Evolutionary conservation across 2,888 invertebrate species (phyloP), one percentile per base, ranked within the genome.

Genomic region (Pantelozetes paolii): DNA sequence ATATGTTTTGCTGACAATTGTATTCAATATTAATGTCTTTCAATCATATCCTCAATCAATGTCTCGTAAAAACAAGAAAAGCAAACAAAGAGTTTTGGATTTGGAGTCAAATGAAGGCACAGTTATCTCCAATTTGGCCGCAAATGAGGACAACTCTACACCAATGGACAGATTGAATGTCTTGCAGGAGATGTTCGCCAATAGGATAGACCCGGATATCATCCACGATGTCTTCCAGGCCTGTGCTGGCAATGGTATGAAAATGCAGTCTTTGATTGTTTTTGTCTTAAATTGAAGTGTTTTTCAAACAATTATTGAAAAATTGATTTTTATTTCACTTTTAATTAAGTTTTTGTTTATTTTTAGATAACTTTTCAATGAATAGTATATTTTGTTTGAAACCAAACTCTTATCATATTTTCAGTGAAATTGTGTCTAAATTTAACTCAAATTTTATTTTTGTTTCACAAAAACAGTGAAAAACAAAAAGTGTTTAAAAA

Each of bases 141-240:
- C 71, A 28, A 70, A 36, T 42, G 71, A 50, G 11, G 5, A 18
- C 42, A 50, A 70, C 18, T 11, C 28, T 23, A 36, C 42, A 23
- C 71, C 18, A 40, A 40, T 42, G 71, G 67, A 75, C 18, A 74
- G 76, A 1, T 76, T 80, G 30, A 76, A 78, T 67, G 73, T 77
- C 36, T 75, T 81, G 20, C 78, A 79, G 74, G 81, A 81, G 50
- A 81, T 81, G 78, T 81, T 81, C 77, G 72, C 76, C 15, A 78
- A 77, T 18, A 77, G 78, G 74, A 67, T 81, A 26, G 81, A 81
- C 32, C 76, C 77, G 32, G 81, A 80, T 62, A 80, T 81, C 40
- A 79, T 81, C 18, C 74, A 78, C 32, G 78, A 81, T 76, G 78
- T 81, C 26, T 77, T 81, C 40, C 75, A 78, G 20, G 80, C 81